A percentile compares a stretch with the other conserved stretches of the same genome.
These are phyloP conservation scores for Cetonia aurata DNA, from an alignment of 2,888 invertebrate species.

Conservation along the genomic window DNA sequence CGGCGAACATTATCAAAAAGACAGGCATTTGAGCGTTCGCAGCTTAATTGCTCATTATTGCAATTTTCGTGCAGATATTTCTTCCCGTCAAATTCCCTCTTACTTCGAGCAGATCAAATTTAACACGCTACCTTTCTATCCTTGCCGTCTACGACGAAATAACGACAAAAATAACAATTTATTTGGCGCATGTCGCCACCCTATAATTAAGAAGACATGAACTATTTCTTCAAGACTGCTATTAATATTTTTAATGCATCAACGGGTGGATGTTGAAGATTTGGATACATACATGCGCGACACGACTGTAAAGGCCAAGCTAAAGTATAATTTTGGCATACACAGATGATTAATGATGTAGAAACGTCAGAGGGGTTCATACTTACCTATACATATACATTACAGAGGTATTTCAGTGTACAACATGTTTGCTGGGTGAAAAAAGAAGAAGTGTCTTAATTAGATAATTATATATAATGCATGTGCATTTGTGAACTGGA, in stretches of 20 bases:
- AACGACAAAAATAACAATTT: conserved; percentile 33
- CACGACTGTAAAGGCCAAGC: conserved; percentile 18
- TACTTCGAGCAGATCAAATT: conserved; percentile 24
- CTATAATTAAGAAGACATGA: conserved; percentile 37
- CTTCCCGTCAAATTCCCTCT: conserved; percentile 11
- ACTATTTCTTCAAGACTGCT: conserved; percentile 34
- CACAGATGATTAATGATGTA: conserved; percentile 32
- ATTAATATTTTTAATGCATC: conserved; percentile 36
- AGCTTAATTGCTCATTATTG: conserved; percentile 21
- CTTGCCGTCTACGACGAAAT: conserved; percentile 17
- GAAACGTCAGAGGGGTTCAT: not conserved
- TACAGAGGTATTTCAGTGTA: too few relatives aligned
- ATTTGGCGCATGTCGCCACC: conserved; percentile 25
- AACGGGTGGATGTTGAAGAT: conserved; percentile 14
- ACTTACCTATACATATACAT: too few relatives aligned
- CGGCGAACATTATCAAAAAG: conserved; percentile 1
- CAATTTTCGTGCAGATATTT: conserved; percentile 25
- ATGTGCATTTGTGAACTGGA: too few relatives aligned
- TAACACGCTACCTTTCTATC: conserved; percentile 13
- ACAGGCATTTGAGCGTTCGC: not conserved
- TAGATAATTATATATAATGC: too few relatives aligned
- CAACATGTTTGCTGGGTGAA: too few relatives aligned
- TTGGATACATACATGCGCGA: not conserved
- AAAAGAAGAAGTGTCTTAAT: too few relatives aligned
- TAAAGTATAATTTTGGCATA: conserved; percentile 22